Base-by-base conservation (phyloP, 2,113 vertebrate genomes). In the Alligator sinensis region DNA sequence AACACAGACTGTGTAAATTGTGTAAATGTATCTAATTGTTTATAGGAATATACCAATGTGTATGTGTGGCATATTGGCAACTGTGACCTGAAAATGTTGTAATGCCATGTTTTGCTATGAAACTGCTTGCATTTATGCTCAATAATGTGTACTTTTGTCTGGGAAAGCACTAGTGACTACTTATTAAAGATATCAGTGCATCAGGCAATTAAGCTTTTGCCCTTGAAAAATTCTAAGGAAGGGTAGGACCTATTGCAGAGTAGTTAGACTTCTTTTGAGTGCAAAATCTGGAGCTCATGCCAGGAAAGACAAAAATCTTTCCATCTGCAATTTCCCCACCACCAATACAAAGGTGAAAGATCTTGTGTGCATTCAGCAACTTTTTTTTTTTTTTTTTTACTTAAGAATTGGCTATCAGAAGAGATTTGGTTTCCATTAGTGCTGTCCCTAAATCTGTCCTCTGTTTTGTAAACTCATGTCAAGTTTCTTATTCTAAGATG, bases 1-100 rank as follows among this genome's bases (percentile, higher is more conserved):
- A 98, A 98, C 97, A 82, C 98, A 98, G 98, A 98, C 98, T 96
- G 97, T 97, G 92, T 96, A 96, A 97, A 95, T 98, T 98, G 96
- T 97, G 95, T 98, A 97, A 98, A 90, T 98, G 97, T 98, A 92
- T 97, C 92, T 96, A 89, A 89, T 85, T 98, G 97, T 97, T 98
- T 95, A 96, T 95, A 98, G 97, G 96, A 98, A 96, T 98, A 97
- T 98, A 97, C 97, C 97, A 96, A 96, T 96, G 94, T 98, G 93
- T 97, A 64, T 93, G 97, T 97, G 96, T 98, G 97, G 97, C 98
- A 98, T 95, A 96, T 77, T 92, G 93, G 94, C 96, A 97, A 91
- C 92, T 97, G 98, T 98, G 96, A 97, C 96, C 96, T 95, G 96
- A 96, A 98, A 97, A 93, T 96, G 93, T 95, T 98, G 98, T 98